These are phyloP conservation scores for Henicopernis longicauda DNA, from an alignment of 2,113 vertebrate species.

Conservation along the genomic window DNA sequence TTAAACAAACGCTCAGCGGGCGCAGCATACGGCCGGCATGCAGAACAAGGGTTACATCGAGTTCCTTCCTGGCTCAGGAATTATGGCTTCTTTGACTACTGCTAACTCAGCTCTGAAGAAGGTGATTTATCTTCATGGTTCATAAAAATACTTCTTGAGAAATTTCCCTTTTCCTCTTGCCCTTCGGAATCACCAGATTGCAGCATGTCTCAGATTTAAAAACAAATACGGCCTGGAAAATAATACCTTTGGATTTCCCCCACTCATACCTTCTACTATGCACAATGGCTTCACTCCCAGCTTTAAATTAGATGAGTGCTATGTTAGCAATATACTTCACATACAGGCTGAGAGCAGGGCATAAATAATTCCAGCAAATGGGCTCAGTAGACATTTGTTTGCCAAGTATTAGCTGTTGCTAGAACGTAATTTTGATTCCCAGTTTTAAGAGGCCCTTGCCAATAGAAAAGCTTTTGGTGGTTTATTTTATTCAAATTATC, in stretches of 20 bases:
- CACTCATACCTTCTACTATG: neutral
- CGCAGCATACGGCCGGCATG: fast-evolving
- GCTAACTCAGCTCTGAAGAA: constrained; percentile 20
- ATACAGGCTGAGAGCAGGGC: neutral
- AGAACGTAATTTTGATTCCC: neutral
- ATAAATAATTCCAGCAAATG: neutral
- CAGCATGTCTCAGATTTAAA: neutral
- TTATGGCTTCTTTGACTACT: neutral
- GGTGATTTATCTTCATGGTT: constrained; percentile 10
- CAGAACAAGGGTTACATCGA: neutral
- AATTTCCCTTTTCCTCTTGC: neutral
- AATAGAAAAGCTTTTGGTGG: neutral
- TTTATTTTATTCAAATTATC: neutral
- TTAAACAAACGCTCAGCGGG: neutral
- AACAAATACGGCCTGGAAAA: constrained; percentile 38
- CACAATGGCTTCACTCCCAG: constrained; percentile 33
- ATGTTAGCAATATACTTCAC: neutral
- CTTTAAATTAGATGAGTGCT: constrained; percentile 15
- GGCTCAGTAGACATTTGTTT: neutral
- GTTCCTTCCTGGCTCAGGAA: neutral
- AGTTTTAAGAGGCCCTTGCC: neutral
- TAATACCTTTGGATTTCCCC: constrained; percentile 6
- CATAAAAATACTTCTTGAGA: constrained; percentile 26
- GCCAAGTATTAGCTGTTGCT: neutral
- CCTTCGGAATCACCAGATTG: neutral